These are phyloP conservation scores for Diprion similis DNA, from an alignment of 1,140 invertebrate genomes.

Conservation along the genomic window DNA sequence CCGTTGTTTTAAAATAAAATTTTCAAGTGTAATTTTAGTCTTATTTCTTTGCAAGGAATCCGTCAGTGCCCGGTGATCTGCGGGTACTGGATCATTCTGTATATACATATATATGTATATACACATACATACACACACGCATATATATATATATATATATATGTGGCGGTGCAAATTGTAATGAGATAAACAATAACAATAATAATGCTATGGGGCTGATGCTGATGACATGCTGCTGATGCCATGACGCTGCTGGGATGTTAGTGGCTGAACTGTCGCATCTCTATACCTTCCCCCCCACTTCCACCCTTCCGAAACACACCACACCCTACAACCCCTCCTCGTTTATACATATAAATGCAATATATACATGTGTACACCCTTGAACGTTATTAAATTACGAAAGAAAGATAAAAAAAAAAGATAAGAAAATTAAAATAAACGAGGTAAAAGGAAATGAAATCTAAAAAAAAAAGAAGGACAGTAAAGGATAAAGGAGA, in stretches of 20 bases:
- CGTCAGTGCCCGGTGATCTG: too few relatives aligned
- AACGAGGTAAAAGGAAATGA: conserved; percentile 34
- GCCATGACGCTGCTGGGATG: conserved; percentile 31
- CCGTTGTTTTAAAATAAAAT: too few relatives aligned
- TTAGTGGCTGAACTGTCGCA: conserved; percentile 44
- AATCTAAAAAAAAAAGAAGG: conserved; percentile 44
- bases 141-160: neutral
- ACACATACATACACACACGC: neutral
- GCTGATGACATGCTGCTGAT: conserved; percentile 31
- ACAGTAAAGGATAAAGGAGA: conserved; percentile 36
- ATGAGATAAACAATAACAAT: too few relatives aligned
- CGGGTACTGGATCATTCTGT: too few relatives aligned
- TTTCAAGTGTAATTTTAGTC: too few relatives aligned
- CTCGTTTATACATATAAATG: too few relatives aligned
- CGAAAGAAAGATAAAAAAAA: conserved; percentile 24
- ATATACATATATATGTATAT: too few relatives aligned
- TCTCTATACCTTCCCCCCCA: conserved; percentile 23
- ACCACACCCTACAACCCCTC: conserved; percentile 2
- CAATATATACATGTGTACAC: conserved; percentile 11
- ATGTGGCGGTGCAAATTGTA: neutral
- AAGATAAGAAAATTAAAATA: conserved; percentile 35
- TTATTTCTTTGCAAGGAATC: too few relatives aligned
- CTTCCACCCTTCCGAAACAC: neutral
- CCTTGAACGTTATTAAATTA: too few relatives aligned
- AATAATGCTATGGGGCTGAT: conserved; percentile 30